These are phyloP conservation scores for Nyctibius grandis DNA, from an alignment of 2,797 vertebrate species.

Conservation along the genomic window DNA sequence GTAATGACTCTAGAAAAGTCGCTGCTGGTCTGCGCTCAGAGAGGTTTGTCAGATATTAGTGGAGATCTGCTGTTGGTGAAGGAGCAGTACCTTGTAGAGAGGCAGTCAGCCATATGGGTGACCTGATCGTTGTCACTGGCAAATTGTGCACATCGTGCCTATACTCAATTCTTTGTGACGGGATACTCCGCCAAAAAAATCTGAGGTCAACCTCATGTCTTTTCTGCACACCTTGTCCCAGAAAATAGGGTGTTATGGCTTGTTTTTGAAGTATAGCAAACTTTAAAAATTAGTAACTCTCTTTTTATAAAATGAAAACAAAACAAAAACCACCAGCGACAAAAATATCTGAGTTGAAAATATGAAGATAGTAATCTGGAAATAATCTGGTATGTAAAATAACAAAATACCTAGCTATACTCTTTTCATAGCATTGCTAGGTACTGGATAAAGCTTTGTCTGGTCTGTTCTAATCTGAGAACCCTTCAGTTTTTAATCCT, in stretches of 20 bases:
- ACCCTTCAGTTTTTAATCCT: neutral
- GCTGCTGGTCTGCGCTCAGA: neutral
- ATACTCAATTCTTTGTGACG: rapidly evolving
- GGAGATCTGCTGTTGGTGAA: neutral
- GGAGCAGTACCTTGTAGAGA: neutral
- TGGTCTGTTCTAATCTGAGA: neutral
- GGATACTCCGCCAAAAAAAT: neutral
- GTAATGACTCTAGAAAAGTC: neutral
- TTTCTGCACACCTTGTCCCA: neutral
- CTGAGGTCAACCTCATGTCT: neutral
- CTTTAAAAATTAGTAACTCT: neutral
- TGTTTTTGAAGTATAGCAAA: neutral
- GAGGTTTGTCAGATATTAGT: neutral
- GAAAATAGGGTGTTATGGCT: neutral
- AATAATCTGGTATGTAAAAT: neutral
- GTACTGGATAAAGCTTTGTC: neutral
- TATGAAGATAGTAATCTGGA: neutral
- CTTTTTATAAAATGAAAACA: neutral
- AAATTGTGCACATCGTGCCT: neutral
- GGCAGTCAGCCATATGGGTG: too few species aligned
- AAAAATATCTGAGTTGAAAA: neutral
- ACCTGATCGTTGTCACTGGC: neutral
- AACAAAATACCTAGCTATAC: neutral
- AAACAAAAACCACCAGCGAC: neutral
- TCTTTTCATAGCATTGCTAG: neutral